phyloP scores from a whole-genome alignment of 2,113 vertebrate species.

The Arizona elegans region DNA sequence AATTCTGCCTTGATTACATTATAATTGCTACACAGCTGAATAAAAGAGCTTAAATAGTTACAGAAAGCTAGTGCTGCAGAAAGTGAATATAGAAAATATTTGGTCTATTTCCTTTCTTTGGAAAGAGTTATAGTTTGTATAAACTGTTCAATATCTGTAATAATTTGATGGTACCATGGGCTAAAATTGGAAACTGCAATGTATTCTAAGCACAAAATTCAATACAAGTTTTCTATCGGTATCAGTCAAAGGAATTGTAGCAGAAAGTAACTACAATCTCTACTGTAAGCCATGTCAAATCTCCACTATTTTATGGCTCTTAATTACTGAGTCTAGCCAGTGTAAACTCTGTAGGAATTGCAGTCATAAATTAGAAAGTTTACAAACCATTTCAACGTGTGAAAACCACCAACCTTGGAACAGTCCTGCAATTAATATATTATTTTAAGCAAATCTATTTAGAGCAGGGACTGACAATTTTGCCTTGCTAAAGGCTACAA shows the following conservation, averaged over 20 bases:
- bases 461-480: neutral
- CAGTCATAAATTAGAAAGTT: neutral
- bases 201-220: conserved; percentile 76
- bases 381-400: neutral
- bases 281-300: neutral
- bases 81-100: conserved; percentile 77
- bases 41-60: conserved; percentile 80
- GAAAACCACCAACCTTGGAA: neutral
- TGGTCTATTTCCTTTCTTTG: conserved; percentile 80
- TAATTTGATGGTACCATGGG: conserved; percentile 86
- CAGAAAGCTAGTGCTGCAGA: conserved; percentile 85
- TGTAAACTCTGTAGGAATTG: neutral
- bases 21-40: conserved; percentile 82
- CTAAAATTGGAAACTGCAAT: conserved; percentile 78
- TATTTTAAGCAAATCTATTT: neutral
- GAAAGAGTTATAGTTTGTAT: conserved; percentile 85
- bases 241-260: conserved; percentile 1
- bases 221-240: conserved; percentile 38
- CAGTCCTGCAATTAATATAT: neutral
- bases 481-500: neutral
- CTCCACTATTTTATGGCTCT: neutral
- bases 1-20: conserved; percentile 85
- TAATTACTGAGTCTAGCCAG: neutral
- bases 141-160: conserved; percentile 80
- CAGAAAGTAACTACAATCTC: neutral